phyloP scores from a whole-genome alignment of 1,140 invertebrate species.

The Yoshiicerus persimilis region DNA sequence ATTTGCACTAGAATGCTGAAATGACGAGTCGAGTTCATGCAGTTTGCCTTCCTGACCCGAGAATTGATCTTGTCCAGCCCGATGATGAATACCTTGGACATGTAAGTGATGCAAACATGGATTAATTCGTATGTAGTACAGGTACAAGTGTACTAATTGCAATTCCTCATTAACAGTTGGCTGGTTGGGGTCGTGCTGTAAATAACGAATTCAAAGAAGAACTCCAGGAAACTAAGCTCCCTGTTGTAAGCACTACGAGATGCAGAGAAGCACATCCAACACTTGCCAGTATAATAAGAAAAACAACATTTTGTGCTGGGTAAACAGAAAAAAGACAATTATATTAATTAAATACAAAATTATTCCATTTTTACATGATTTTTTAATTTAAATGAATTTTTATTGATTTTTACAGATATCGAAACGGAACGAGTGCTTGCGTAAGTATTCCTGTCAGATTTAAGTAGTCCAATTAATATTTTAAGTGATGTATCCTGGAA shows the following conservation, averaged over 20 bases:
- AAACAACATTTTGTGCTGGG: conserved; percentile 31
- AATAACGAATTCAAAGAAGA: conserved; percentile 29
- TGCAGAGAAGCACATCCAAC: background rate
- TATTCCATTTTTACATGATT: too few species aligned
- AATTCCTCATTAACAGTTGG: conserved; percentile 8
- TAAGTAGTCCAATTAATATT: background rate
- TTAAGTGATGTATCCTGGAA: background rate
- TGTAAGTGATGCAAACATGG: background rate
- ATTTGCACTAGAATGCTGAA: background rate
- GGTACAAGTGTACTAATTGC: background rate
- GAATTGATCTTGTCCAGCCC: background rate
- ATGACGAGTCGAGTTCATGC: background rate
- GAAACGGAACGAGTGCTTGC: conserved; percentile 20
- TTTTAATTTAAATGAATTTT: too few species aligned
- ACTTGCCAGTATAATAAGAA: background rate
- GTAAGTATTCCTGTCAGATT: background rate
- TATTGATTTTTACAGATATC: background rate
- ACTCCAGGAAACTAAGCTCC: conserved; percentile 25
- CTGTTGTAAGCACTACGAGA: background rate
- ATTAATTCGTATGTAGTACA: background rate
- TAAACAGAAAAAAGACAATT: too few species aligned
- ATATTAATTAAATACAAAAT: too few species aligned
- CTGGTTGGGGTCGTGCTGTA: background rate
- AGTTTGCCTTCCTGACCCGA: background rate
- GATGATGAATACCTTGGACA: background rate